Conservation (phyloP, 2,113 vertebrate species). For the Peromyscus maniculatus region DNA sequence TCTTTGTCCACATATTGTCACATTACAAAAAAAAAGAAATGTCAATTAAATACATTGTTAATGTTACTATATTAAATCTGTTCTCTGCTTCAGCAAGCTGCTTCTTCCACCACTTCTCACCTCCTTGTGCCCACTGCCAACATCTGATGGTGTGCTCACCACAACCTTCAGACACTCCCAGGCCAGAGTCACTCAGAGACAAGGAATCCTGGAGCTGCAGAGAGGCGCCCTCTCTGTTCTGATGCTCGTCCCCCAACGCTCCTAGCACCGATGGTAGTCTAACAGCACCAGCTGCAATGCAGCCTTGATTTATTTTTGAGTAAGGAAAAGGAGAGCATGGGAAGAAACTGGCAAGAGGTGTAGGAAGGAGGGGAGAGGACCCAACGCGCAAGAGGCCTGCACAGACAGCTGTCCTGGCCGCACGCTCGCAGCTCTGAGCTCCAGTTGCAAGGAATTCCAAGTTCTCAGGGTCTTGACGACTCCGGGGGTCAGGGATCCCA, state of each 20-base stretch:
- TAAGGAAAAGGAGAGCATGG: conserved; percentile 34
- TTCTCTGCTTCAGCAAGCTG: conserved; percentile 86
- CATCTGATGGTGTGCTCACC: conserved; percentile 75
- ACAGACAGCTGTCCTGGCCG: conserved; percentile 84
- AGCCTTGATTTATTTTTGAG: conserved; percentile 87
- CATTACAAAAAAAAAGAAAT: conserved; percentile 93
- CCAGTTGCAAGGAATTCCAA: conserved; percentile 89
- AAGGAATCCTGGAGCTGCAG: conserved; percentile 87
- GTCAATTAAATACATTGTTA: conserved; percentile 95
- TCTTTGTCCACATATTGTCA: conserved; percentile 91
- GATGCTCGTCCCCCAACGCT: conserved; percentile 86
- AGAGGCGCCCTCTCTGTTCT: conserved; percentile 84
- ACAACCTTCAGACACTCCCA: conserved; percentile 75
- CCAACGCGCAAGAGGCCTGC: conserved; percentile 82
- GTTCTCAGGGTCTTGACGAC: conserved; percentile 87
- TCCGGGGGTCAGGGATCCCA: conserved; percentile 84
- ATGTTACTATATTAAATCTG: conserved; percentile 92
- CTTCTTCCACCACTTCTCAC: conserved; percentile 81
- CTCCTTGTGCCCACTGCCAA: conserved; percentile 85
- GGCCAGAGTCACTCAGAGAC: conserved; percentile 86
- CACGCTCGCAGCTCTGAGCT: conserved; percentile 88
- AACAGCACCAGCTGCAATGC: conserved; percentile 90
- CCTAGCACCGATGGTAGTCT: conserved; percentile 89
- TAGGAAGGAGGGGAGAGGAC: conserved; percentile 54
- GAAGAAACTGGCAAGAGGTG: conserved; percentile 42